These are phyloP conservation scores for Chitala chitala DNA, from an alignment of 2,113 vertebrate species.

Conservation along the genomic window DNA sequence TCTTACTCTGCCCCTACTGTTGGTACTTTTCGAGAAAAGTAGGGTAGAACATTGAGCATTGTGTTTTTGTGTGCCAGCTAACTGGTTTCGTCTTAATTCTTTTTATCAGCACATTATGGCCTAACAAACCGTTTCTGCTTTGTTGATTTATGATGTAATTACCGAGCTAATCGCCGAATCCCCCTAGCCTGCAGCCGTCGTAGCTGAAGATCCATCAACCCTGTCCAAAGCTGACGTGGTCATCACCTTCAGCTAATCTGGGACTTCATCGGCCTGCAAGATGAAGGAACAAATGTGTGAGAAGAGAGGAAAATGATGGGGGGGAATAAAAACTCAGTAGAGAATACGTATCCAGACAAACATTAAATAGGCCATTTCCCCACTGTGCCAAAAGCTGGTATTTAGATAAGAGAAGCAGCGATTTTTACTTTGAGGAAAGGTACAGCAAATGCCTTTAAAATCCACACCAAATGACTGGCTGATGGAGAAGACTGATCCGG, in stretches of 20 bases:
- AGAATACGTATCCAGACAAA: neutral
- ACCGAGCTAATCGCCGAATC: slow-evolving; percentile 60
- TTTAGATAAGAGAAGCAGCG: neutral
- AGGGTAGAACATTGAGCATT: too few species aligned
- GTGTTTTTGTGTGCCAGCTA: slow-evolving; percentile 14
- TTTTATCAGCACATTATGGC: slow-evolving; percentile 59
- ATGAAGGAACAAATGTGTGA: neutral
- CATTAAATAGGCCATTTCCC: neutral
- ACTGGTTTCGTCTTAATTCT: slow-evolving; percentile 45
- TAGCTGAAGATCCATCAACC: slow-evolving; percentile 38
- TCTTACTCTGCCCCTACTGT: too few species aligned
- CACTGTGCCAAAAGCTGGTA: neutral
- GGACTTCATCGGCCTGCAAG: slow-evolving; percentile 21
- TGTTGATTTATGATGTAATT: slow-evolving; percentile 66
- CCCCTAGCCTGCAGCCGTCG: slow-evolving; percentile 46
- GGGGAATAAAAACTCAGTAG: neutral
- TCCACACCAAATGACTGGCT: too few species aligned
- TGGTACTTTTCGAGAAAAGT: too few species aligned
- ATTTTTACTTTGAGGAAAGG: neutral
- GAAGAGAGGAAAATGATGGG: neutral
- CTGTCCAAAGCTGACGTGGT: slow-evolving; percentile 40
- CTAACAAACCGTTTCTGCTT: slow-evolving; percentile 24
- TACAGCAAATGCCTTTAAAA: too few species aligned
- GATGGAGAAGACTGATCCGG: too few species aligned
- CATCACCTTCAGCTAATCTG: slow-evolving; percentile 46